phyloP scores from a whole-genome alignment of 2,797 vertebrate genomes.

The Limnodromus scolopaceus region DNA sequence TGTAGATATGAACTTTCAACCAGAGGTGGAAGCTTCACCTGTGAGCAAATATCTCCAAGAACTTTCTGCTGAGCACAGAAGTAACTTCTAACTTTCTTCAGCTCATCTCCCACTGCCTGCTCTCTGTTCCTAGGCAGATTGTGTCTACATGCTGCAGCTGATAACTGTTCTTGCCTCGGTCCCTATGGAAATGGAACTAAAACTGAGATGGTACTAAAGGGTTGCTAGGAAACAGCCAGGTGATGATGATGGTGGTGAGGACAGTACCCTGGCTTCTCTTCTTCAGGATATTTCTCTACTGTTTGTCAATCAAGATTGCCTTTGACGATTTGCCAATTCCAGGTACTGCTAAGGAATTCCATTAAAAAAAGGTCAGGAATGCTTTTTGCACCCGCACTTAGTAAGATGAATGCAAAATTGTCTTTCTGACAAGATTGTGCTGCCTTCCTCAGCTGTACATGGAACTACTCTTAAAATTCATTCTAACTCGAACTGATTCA shows the following conservation, averaged over 20 bases:
- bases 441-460: not conserved
- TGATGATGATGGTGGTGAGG: not conserved
- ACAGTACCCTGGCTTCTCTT: not conserved
- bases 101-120: not conserved
- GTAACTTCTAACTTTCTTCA: not conserved
- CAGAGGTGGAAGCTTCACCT: not conserved
- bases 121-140: not conserved
- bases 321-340: not conserved
- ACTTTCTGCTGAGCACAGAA: not conserved
- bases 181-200: constrained; percentile 12
- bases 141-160: not conserved
- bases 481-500: not conserved
- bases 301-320: not conserved
- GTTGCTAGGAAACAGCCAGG: constrained; percentile 43
- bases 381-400: not conserved
- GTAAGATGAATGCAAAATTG: not conserved
- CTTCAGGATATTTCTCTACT: not conserved
- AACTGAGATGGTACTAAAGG: not conserved
- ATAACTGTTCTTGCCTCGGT: not conserved
- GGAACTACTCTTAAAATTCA: not conserved
- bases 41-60: not conserved
- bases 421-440: not conserved
- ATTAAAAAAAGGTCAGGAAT: not conserved
- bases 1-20: not conserved
- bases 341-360: not conserved